Evolutionary conservation across 2,797 vertebrate species (phyloP).

Genomic region (Kryptolebias ocellatus): DNA sequence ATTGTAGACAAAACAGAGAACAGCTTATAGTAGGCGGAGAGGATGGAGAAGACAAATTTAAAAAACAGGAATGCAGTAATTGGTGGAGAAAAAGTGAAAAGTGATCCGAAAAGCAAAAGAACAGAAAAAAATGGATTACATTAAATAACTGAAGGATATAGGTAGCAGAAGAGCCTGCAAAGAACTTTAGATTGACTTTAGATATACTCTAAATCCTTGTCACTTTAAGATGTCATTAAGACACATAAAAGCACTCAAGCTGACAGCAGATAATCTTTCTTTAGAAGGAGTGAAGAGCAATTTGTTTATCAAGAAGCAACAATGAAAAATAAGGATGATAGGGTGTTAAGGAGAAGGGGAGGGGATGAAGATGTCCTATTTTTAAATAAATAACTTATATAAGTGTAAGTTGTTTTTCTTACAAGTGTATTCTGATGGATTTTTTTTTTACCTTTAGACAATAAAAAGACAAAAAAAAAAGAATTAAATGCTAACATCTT

Average conservation of each 20-base stretch:
- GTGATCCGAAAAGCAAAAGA: slow-evolving; percentile 13
- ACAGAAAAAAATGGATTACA: neutral
- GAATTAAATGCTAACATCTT: neutral
- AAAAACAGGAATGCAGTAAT: slow-evolving; percentile 3
- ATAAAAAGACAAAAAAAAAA: neutral
- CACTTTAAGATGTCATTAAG: slow-evolving; percentile 58
- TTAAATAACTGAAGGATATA: slow-evolving; percentile 2
- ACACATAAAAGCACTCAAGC: slow-evolving; percentile 58
- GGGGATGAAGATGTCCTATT: neutral
- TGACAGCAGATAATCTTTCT: slow-evolving; percentile 65
- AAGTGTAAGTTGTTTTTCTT: neutral
- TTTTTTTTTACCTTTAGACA: neutral
- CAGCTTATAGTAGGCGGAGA: slow-evolving; percentile 15
- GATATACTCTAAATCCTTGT: slow-evolving; percentile 57
- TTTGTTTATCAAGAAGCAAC: slow-evolving; percentile 68
- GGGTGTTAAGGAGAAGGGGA: slow-evolving; percentile 11
- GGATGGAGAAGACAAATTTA: slow-evolving; percentile 8
- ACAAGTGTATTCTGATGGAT: slow-evolving; percentile 3
- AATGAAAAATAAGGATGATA: slow-evolving; percentile 39
- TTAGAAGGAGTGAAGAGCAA: slow-evolving; percentile 64
- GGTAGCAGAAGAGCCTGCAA: slow-evolving; percentile 22
- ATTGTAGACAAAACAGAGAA: slow-evolving; percentile 11
- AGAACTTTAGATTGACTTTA: slow-evolving; percentile 48
- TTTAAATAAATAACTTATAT: slow-evolving; percentile 17
- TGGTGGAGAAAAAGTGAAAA: slow-evolving; percentile 29